These are phyloP conservation scores for Lasioglossum lativentre DNA, from an alignment of 2,888 invertebrate species.

Conservation along the genomic window DNA sequence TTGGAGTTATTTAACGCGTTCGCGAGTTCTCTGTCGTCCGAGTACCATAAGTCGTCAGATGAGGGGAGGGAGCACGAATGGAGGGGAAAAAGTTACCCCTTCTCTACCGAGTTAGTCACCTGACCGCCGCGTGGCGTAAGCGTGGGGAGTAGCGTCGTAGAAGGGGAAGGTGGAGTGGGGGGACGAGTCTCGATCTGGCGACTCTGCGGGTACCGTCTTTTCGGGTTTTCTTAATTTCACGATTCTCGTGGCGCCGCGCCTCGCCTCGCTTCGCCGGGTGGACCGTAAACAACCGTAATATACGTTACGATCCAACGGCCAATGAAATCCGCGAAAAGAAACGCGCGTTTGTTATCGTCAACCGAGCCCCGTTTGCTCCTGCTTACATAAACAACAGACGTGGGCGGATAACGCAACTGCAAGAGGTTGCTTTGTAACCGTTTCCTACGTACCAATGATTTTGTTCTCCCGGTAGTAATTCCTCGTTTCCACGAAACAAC, in stretches of 20 bases:
- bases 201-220: neutral
- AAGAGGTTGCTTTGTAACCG: neutral
- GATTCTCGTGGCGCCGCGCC: neutral
- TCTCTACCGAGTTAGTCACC: too few species aligned
- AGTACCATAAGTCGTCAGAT: too few species aligned
- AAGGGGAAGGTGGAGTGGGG: too few species aligned
- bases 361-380: slow-evolving; percentile 15
- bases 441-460: neutral
- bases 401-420: slow-evolving; percentile 9
- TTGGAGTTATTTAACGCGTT: slow-evolving; percentile 18
- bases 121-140: too few species aligned
- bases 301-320: slow-evolving; percentile 29
- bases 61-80: too few species aligned
- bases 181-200: too few species aligned
- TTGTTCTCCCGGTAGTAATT: neutral
- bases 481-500: neutral
- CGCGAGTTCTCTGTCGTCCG: too few species aligned
- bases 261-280: neutral
- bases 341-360: slow-evolving; percentile 36
- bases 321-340: slow-evolving; percentile 20
- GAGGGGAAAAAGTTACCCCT: too few species aligned
- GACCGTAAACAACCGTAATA: slow-evolving; percentile 30
- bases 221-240: slow-evolving; percentile 41
- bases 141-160: too few species aligned
- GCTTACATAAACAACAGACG: neutral